Evolutionary conservation across 2,113 vertebrate genomes (phyloP), one percentile per base, ranked within the genome.

Genomic region (Microcebus jonahi): DNA sequence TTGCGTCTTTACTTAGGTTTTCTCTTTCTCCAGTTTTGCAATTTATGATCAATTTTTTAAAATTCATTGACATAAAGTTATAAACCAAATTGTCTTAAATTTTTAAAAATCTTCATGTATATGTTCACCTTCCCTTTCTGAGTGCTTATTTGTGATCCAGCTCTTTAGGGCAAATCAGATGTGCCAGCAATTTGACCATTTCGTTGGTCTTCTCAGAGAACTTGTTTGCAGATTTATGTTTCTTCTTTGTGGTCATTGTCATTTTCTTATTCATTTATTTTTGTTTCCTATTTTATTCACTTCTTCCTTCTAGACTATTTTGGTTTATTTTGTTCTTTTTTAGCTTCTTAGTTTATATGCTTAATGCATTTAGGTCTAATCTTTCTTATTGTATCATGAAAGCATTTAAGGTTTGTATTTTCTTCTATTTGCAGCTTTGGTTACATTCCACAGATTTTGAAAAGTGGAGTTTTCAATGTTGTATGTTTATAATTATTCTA

Each of bases 211-310:
- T 25, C 59, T 61, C 88, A 20, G 42, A 53, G 50, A 39, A 36
- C 50, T 14, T 12, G 13, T 42, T 31, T 12, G n/a, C 0, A 1
- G 27, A 34, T 79, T 48, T 53, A 0, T 39, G 5, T 88, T 57
- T 79, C 23, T 90, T 17, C 53, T 50, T 9, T 67, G 61, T 39
- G 25, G 53, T 29, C 13, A 4, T 68, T 92, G 18, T 68, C n/a
- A 42, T 82, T 42, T 76, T 59, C 75, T 77, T 42, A 6, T 55
- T 48, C 8, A 1, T 73, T 90, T 25, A 12, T 75, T 88, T 96
- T 90, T 88, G 65, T 90, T 75, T 89, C 61, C 55, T 81, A 25
- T 25, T 87, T 75, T 75, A 73, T 92, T 94, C 39, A 63, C 67
- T 61, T 81, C 50, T 76, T 68, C 57, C 80, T 77, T 73, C 42